These are phyloP conservation scores for Agrochola lychnidis DNA, from an alignment of 2,888 invertebrate species.

Conservation along the genomic window DNA sequence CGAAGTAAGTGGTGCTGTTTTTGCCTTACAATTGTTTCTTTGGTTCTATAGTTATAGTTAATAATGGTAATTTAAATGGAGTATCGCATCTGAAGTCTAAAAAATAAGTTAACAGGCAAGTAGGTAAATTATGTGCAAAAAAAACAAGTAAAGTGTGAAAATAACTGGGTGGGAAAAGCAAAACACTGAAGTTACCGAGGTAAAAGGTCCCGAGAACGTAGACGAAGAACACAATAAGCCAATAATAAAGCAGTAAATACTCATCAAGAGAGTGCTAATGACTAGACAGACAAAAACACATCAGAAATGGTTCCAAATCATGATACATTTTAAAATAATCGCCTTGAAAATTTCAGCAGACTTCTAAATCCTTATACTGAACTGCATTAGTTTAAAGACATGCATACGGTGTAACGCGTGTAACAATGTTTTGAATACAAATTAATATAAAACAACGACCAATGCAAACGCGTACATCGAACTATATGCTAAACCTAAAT, in stretches of 20 bases:
- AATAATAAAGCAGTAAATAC: too few species aligned
- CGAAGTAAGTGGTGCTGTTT: slow-evolving; percentile 16
- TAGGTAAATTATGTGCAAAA: slow-evolving; percentile 11
- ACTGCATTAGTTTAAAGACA: slow-evolving; percentile 48
- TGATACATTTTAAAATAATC: background rate
- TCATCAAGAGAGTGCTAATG: background rate
- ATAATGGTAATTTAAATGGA: slow-evolving; percentile 22
- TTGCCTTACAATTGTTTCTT: slow-evolving; percentile 20
- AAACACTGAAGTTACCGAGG: background rate
- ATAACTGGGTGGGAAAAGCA: background rate
- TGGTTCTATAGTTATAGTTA: background rate
- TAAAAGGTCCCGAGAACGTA: background rate
- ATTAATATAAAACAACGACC: slow-evolving; percentile 55
- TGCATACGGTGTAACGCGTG: slow-evolving; percentile 22
- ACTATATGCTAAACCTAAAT: slow-evolving; percentile 47
- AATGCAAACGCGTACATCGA: slow-evolving; percentile 30
- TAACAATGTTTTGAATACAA: slow-evolving; percentile 60
- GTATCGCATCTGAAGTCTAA: background rate
- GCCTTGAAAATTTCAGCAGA: background rate
- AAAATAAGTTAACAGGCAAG: slow-evolving; percentile 15
- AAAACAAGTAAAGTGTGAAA: background rate
- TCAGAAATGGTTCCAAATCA: background rate
- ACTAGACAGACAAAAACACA: background rate
- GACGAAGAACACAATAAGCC: background rate
- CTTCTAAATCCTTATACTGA: slow-evolving; percentile 4